Evolutionary conservation across 2,888 invertebrate genomes (phyloP).

Genomic region (Baronia brevicornis): DNA sequence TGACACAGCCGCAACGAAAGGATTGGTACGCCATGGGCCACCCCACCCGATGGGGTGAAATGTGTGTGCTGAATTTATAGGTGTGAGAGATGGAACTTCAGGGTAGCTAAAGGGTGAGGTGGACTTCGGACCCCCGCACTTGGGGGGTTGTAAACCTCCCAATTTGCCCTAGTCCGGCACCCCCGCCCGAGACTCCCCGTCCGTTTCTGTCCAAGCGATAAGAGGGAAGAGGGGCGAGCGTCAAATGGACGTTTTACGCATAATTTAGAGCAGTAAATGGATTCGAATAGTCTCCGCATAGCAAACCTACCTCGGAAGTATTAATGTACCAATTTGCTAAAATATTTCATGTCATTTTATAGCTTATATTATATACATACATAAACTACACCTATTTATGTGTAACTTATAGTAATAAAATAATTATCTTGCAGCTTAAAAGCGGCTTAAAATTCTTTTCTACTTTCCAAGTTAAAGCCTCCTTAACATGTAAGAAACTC

Average conservation of each 20-base stretch:
- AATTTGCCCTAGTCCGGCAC: slow-evolving; percentile 74
- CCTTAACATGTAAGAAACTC: no score
- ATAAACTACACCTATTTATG: no score
- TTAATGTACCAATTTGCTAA: slow-evolving; percentile 28
- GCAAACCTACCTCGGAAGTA: slow-evolving; percentile 52
- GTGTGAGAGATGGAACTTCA: slow-evolving; percentile 76
- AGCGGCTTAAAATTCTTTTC: no score
- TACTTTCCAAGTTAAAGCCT: no score
- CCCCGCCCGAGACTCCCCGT: slow-evolving; percentile 68
- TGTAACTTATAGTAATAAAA: no score
- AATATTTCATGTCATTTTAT: slow-evolving; percentile 6
- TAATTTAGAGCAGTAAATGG: slow-evolving; percentile 77
- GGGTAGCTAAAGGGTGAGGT: slow-evolving; percentile 75
- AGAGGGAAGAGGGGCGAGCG: slow-evolving; percentile 73
- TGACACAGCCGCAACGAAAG: slow-evolving; percentile 70
- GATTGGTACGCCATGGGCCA: slow-evolving; percentile 66
- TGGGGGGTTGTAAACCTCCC: slow-evolving; percentile 61
- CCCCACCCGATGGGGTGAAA: slow-evolving; percentile 65
- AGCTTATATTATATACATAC: no score
- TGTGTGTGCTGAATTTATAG: slow-evolving; percentile 75
- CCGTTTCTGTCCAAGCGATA: slow-evolving; percentile 73
- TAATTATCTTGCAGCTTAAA: no score
- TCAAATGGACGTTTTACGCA: slow-evolving; percentile 78
- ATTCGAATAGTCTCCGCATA: slow-evolving; percentile 71
- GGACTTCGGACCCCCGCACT: slow-evolving; percentile 71